Conservation (phyloP, 2,888 invertebrate genomes). For the Gnatocerus cornutus region DNA sequence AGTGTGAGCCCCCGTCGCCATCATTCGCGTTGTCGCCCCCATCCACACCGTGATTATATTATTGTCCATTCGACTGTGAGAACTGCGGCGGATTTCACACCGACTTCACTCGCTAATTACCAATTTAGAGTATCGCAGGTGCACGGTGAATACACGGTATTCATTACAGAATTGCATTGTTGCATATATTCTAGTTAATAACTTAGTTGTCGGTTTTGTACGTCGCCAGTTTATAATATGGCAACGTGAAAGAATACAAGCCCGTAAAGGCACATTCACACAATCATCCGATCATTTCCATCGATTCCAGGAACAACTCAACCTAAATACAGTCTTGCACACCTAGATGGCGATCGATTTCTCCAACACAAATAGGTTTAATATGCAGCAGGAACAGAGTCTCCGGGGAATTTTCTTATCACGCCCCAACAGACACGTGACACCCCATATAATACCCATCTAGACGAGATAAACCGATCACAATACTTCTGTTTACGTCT, state of each 20-base stretch:
- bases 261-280: conserved; percentile 23
- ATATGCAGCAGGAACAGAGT: conserved; percentile 42
- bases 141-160: conserved; percentile 66
- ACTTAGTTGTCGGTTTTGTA: conserved; percentile 63
- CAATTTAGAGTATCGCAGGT: conserved; percentile 70
- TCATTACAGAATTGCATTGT: conserved; percentile 69
- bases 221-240: conserved; percentile 24
- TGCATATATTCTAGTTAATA: conserved; percentile 66
- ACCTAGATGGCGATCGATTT: conserved; percentile 41
- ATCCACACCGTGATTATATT: conserved; percentile 64
- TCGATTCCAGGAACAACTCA: conserved; percentile 25
- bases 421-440: conserved; percentile 62
- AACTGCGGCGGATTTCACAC: conserved; percentile 71
- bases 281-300: conserved; percentile 24
- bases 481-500: conserved; percentile 55
- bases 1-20: conserved; percentile 9
- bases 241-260: conserved; percentile 41
- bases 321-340: conserved; percentile 28
- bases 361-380: conserved; percentile 28
- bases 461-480: conserved; percentile 56
- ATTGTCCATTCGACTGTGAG: conserved; percentile 70
- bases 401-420: conserved; percentile 60
- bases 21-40: conserved; percentile 33
- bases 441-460: conserved; percentile 53
- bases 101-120: conserved; percentile 71